Conservation (phyloP, 2,797 vertebrate species). For the Manis crassicaudata region DNA sequence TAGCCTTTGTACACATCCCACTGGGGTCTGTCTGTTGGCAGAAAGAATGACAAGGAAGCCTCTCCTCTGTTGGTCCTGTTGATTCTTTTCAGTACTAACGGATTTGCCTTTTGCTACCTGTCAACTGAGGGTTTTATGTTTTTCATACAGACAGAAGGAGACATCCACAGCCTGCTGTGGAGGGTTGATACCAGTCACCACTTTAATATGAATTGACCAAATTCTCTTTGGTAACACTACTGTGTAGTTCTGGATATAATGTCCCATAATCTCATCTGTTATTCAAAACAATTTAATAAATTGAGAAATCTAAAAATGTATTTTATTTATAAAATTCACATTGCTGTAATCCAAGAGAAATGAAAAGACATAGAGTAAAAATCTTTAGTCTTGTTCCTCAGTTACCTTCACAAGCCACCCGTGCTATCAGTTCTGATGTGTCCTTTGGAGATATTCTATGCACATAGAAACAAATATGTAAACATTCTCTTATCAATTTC, state of each 20-base stretch:
- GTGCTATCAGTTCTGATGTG: neutral
- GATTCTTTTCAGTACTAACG: neutral
- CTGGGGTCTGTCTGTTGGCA: neutral
- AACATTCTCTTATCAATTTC: neutral
- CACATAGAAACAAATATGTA: neutral
- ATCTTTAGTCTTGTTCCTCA: neutral
- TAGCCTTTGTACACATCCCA: neutral
- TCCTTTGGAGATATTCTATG: neutral
- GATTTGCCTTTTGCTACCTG: neutral
- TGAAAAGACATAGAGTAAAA: neutral
- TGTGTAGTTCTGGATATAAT: neutral
- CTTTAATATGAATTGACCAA: neutral
- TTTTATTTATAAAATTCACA: neutral
- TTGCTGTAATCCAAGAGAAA: neutral
- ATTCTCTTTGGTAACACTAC: neutral
- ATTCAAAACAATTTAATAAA: neutral
- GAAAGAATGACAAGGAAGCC: neutral
- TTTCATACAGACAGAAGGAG: neutral
- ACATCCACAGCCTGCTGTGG: neutral
- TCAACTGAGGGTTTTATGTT: neutral
- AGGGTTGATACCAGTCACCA: neutral
- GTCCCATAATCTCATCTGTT: neutral
- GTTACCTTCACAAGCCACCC: neutral
- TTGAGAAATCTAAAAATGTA: neutral
- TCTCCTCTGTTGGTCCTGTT: neutral